Evolutionary conservation across 2,113 vertebrate genomes (phyloP).

Genomic region (Hepsetus odoe): DNA sequence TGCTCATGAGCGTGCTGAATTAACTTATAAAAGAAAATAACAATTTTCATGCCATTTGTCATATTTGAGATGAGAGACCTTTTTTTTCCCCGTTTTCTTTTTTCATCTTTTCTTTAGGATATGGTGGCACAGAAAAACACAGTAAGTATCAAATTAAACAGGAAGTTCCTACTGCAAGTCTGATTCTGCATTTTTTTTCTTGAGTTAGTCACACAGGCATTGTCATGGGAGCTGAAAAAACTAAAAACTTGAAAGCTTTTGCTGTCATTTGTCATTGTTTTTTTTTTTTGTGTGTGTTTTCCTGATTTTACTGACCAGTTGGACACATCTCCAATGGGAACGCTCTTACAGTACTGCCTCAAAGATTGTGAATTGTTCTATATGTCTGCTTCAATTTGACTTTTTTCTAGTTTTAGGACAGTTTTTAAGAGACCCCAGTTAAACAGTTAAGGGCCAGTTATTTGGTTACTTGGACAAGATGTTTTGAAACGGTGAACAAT

Average conservation of each 20-base stretch:
- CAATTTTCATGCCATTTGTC: not conserved
- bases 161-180: too few relatives aligned
- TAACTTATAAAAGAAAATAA: not conserved
- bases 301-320: too few relatives aligned
- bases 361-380: too few relatives aligned
- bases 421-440: too few relatives aligned
- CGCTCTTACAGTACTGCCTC: too few relatives aligned
- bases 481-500: too few relatives aligned
- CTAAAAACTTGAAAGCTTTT: not conserved
- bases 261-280: too few relatives aligned
- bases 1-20: not conserved
- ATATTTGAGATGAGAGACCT: not conserved
- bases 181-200: too few relatives aligned
- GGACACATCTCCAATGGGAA: not conserved
- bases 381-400: too few relatives aligned
- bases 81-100: constrained; percentile 33
- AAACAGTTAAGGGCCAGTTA: too few relatives aligned
- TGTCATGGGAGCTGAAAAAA: not conserved
- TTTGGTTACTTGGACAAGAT: too few relatives aligned
- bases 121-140: constrained; percentile 93
- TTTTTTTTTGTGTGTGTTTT: not conserved
- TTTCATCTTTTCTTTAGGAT: constrained; percentile 77
- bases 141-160: constrained; percentile 82
- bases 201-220: not conserved
- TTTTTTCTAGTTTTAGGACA: too few relatives aligned